Base-by-base conservation (phyloP, 2,888 invertebrate genomes). In the Cyrtodaria siliqua region DNA sequence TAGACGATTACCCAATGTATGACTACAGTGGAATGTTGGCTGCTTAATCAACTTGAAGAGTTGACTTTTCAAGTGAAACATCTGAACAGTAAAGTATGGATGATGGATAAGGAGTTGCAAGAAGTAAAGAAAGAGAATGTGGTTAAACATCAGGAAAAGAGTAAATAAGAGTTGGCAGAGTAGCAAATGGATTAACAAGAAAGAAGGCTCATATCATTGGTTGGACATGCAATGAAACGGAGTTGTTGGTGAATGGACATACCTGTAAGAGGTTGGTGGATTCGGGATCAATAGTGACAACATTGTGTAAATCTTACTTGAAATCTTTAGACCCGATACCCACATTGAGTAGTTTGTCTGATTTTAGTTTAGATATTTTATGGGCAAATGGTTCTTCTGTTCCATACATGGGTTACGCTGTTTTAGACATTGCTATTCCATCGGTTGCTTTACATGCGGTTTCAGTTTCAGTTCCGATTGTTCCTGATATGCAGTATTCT, bases 221-320 rank as follows among this genome's bases (percentile, higher is more conserved):
- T 60, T 23, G 59, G 42, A 14, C n/a, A 23, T 23, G 67, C 47
- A 59, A 50, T 52, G 24, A 42, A 20, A 18, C 59, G n/a, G 9
- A 24, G n/a, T 26, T 68, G 9, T 20, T 18, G 18, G 47, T 60
- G 2, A 60, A 44, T 52, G 47, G 27, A 23, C 26, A 16, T 9
- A 18, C 16, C 14, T 24, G n/a, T 33, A 50, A 24, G 4, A 50
- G 47, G n/a, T 38, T 57, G 2, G 33, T 60, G 27, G 60, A 68
- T 42, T 52, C 27, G n/a, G 59, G 53, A 20, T 68, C 60, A 1
- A 68, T 60, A 59, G 18, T 68, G 20, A 27, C 67, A 1, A 60
- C 60, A 1, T 14, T 68, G 4, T 38, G 42, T 20, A 18, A 42
- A 8, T 3, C 23, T 8, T 38, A 23, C 42, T 60, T 52, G 12